Percentiles rank a stretch among this genome's conserved stretches.
phyloP scores from a whole-genome alignment of 2,888 invertebrate species.

The Hydrotaea cyrtoneurina region DNA sequence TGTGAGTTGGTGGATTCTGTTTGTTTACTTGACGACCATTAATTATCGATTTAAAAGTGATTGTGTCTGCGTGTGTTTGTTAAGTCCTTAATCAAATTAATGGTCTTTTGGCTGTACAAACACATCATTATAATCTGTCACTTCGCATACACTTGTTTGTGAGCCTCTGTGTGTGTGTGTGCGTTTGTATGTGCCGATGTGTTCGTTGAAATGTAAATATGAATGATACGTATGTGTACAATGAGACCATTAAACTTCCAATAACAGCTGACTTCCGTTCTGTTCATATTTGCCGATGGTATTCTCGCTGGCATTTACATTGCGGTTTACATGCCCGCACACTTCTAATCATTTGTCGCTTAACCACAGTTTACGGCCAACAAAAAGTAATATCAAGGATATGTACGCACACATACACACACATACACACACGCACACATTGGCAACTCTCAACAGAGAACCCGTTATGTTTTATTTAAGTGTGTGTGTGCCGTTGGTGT shows the following conservation, averaged over 20 bases:
- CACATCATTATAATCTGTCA: slow-evolving; percentile 24
- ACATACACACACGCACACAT: background rate
- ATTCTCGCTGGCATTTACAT: slow-evolving; percentile 66
- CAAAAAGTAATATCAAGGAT: slow-evolving; percentile 57
- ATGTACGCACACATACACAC: background rate
- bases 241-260: slow-evolving; percentile 65
- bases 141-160: background rate
- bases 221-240: slow-evolving; percentile 63
- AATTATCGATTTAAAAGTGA: slow-evolving; percentile 57
- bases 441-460: slow-evolving; percentile 47
- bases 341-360: slow-evolving; percentile 40
- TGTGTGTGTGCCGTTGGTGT: slow-evolving; percentile 48
- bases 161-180: background rate
- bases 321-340: slow-evolving; percentile 65
- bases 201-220: slow-evolving; percentile 53
- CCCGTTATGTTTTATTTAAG: slow-evolving; percentile 52
- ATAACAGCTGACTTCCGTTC: slow-evolving; percentile 66
- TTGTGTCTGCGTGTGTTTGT: slow-evolving; percentile 33
- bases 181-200: background rate
- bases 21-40: slow-evolving; percentile 43
- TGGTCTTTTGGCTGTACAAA: slow-evolving; percentile 41
- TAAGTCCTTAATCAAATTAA: slow-evolving; percentile 55
- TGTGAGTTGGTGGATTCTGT: too few relatives aligned
- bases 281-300: slow-evolving; percentile 66
- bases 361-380: slow-evolving; percentile 65